phyloP scores from a whole-genome alignment of 2,888 invertebrate genomes.

The Scelioninae gen. 2 region DNA sequence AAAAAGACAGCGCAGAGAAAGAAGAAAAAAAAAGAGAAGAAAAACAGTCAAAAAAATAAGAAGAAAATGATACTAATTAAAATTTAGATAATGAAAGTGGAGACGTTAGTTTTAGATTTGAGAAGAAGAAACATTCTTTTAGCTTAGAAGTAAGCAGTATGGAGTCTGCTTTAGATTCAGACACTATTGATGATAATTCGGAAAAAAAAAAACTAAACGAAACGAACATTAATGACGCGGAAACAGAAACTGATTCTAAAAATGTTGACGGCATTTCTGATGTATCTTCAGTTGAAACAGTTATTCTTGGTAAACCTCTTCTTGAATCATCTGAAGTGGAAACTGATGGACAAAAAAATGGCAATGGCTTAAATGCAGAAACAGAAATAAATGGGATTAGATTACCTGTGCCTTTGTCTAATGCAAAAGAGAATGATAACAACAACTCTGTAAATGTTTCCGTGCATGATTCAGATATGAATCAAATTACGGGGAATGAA shows the following conservation, averaged over 20 bases:
- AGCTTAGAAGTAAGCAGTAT: constrained; percentile 39
- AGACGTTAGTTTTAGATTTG: not conserved
- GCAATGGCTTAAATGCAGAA: too few relatives aligned
- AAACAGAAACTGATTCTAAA: constrained; percentile 6
- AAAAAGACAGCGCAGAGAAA: not conserved
- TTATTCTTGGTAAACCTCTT: not conserved
- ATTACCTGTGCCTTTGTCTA: too few relatives aligned
- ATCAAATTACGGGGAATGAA: too few relatives aligned
- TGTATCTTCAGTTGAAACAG: not conserved
- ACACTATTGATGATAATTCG: not conserved
- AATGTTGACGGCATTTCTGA: not conserved
- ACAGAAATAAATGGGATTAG: too few relatives aligned
- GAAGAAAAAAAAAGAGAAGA: constrained; percentile 20
- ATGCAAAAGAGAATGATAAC: too few relatives aligned
- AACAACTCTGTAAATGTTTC: too few relatives aligned
- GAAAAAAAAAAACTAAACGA: not conserved
- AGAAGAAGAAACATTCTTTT: not conserved
- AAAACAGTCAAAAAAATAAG: not conserved
- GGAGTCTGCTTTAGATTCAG: constrained; percentile 38
- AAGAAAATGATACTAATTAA: not conserved
- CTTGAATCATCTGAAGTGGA: too few relatives aligned
- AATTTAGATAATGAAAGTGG: not conserved
- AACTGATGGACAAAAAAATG: too few relatives aligned
- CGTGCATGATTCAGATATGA: too few relatives aligned
- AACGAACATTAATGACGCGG: constrained; percentile 15